phyloP scores from a whole-genome alignment of 2,888 invertebrate species.

The Apodemia mormo region DNA sequence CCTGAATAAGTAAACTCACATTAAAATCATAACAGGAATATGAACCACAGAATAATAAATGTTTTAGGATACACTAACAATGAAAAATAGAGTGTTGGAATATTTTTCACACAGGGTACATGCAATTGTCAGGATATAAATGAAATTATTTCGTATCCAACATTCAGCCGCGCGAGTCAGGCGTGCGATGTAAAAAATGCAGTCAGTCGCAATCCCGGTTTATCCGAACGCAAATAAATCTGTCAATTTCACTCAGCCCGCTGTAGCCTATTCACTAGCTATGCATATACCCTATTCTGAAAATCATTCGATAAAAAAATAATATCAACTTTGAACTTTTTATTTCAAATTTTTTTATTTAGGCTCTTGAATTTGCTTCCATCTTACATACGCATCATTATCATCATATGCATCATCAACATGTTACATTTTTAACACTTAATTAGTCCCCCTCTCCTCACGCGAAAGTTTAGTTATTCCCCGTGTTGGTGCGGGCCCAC shows the following conservation, averaged over 20 bases:
- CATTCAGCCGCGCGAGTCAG: conserved; percentile 35
- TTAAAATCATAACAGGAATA: neutral
- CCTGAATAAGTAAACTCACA: neutral
- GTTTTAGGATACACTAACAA: conserved; percentile 12
- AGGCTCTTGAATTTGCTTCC: too few relatives aligned
- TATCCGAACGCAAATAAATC: conserved; percentile 76
- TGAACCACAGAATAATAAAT: conserved; percentile 13
- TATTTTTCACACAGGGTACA: conserved; percentile 25
- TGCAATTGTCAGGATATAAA: conserved; percentile 41
- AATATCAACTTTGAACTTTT: neutral
- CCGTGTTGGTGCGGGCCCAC: too few relatives aligned
- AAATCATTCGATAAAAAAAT: conserved; percentile 31
- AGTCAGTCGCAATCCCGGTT: conserved; percentile 63
- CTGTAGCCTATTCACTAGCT: conserved; percentile 54
- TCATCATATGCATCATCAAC: too few relatives aligned
- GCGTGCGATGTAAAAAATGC: conserved; percentile 65
- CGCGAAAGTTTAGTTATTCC: too few relatives aligned
- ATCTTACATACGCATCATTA: too few relatives aligned
- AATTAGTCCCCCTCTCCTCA: too few relatives aligned
- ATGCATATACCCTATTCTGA: conserved; percentile 37
- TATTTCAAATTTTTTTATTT: too few relatives aligned
- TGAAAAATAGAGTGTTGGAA: neutral
- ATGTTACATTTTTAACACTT: too few relatives aligned
- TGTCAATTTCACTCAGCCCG: conserved; percentile 78
- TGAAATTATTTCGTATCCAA: conserved; percentile 44